phyloP scores from a whole-genome alignment of 2,888 invertebrate genomes.

The Bruchidius siliquastri region DNA sequence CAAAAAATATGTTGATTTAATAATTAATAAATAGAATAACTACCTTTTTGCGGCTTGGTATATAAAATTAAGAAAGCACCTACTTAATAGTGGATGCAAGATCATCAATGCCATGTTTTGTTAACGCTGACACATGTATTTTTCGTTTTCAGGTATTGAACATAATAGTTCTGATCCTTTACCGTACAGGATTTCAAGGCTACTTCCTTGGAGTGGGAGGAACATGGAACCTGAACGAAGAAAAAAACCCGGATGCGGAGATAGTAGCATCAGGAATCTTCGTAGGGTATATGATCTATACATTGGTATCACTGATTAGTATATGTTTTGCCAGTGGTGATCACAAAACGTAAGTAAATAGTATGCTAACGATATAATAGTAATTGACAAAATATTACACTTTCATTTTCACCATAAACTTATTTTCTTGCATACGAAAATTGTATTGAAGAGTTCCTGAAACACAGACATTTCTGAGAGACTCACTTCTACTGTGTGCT shows the following conservation, averaged over 20 bases:
- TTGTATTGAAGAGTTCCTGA: too few species aligned
- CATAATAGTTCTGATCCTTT: constrained; percentile 72
- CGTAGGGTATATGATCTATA: constrained; percentile 83
- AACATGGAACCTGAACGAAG: constrained; percentile 86
- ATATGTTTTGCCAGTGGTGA: constrained; percentile 72
- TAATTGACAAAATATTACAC: too few species aligned
- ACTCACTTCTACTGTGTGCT: too few species aligned
- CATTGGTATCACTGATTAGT: constrained; percentile 68
- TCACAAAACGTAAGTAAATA: constrained; percentile 65
- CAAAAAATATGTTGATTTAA: too few species aligned
- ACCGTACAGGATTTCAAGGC: constrained; percentile 78
- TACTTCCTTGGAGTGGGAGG: constrained; percentile 83
- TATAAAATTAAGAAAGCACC: too few species aligned
- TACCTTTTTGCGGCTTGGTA: too few species aligned
- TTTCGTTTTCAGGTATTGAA: constrained; percentile 67
- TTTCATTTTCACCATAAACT: too few species aligned
- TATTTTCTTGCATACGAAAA: too few species aligned
- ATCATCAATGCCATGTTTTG: background rate
- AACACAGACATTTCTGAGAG: too few species aligned
- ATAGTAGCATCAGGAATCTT: constrained; percentile 84
- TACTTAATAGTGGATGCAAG: too few species aligned
- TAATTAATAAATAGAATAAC: too few species aligned
- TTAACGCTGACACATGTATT: background rate
- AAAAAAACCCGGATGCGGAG: constrained; percentile 82
- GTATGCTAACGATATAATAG: too few species aligned